Evolutionary conservation across 2,797 vertebrate genomes (phyloP).

Genomic region (Carcharodon carcharias): DNA sequence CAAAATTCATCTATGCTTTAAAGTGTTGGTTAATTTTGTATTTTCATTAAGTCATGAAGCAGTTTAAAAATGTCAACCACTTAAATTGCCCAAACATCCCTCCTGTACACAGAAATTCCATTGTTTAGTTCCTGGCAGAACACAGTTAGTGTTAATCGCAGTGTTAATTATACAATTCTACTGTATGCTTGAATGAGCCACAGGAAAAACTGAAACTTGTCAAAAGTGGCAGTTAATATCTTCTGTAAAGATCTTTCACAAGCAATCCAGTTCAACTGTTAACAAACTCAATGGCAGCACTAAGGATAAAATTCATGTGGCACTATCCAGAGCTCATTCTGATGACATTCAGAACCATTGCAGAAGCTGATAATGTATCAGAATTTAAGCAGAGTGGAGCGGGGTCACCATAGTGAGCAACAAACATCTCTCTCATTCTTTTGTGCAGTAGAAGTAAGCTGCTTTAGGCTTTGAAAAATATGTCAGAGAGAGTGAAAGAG

Average conservation of each 20-base stretch:
- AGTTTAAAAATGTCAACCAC: neutral
- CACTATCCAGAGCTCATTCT: neutral
- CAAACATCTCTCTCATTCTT: slow-evolving; percentile 42
- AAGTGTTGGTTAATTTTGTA: neutral
- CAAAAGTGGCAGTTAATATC: neutral
- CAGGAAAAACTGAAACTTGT: neutral
- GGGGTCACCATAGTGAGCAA: slow-evolving; percentile 59
- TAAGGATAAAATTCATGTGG: neutral
- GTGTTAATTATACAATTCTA: neutral
- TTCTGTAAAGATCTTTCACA: neutral
- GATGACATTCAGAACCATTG: neutral
- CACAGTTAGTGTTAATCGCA: neutral
- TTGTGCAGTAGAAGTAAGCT: slow-evolving; percentile 52
- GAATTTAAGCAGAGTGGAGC: neutral
- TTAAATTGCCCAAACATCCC: neutral
- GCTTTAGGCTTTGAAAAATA: slow-evolving; percentile 41
- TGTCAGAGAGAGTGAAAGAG: slow-evolving; percentile 36
- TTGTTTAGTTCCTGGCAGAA: neutral
- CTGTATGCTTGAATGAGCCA: neutral
- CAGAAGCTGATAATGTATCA: neutral
- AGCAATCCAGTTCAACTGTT: neutral
- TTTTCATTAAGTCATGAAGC: neutral
- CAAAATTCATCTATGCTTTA: neutral
- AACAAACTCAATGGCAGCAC: neutral
- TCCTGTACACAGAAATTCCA: neutral